A percentile compares a stretch with the other conserved stretches of the same genome.
Evolutionary conservation across 2,888 invertebrate species (phyloP).

Genomic region (Choreutis nemorana): DNA sequence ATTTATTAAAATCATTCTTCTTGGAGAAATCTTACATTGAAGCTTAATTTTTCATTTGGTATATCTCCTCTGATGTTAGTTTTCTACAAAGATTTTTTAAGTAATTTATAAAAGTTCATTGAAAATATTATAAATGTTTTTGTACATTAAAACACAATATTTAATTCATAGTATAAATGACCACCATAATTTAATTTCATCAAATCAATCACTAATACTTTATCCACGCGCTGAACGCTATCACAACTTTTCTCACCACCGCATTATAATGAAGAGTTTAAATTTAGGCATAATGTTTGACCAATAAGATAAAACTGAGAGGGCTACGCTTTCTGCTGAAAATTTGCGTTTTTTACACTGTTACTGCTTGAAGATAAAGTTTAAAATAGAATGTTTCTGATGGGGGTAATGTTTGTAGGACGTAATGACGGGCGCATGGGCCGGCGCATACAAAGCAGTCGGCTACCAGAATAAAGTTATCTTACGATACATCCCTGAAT

Average conservation of each 20-base stretch:
- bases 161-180: no score
- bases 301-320: slow-evolving; percentile 66
- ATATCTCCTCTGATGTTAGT: no score
- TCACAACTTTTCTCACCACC: slow-evolving; percentile 59
- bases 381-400: slow-evolving; percentile 14
- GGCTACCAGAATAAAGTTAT: slow-evolving; percentile 67
- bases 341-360: slow-evolving; percentile 12
- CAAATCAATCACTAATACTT: no score
- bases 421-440: slow-evolving; percentile 62
- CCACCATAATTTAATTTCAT: no score
- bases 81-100: no score
- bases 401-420: slow-evolving; percentile 25
- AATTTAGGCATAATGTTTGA: slow-evolving; percentile 65
- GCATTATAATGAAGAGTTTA: slow-evolving; percentile 65
- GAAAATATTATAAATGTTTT: no score
- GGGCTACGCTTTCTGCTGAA: slow-evolving; percentile 34
- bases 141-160: no score
- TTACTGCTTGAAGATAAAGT: slow-evolving; percentile 19
- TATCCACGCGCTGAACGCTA: slow-evolving; percentile 49
- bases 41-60: no score
- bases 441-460: slow-evolving; percentile 63
- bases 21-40: no score
- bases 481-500: slow-evolving; percentile 64
- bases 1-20: no score
- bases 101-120: no score